A percentile compares a stretch with the other conserved stretches of the same genome.
Conservation (phyloP, 2,113 vertebrate genomes). For the Vulpes lagopus region DNA sequence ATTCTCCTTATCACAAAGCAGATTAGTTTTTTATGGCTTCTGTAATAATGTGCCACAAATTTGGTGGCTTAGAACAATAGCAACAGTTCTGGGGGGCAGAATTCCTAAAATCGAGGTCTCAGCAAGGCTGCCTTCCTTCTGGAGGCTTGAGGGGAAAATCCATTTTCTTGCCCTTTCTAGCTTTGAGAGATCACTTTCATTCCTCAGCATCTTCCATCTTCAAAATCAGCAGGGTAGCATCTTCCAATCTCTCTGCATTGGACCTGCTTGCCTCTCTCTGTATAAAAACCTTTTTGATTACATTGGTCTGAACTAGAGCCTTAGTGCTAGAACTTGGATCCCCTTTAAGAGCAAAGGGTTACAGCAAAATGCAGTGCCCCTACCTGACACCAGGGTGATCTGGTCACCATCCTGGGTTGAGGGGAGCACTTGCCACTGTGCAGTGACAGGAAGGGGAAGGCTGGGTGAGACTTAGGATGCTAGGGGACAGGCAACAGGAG, state of each 20-base stretch:
- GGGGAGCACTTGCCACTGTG: no score
- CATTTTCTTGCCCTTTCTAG: background rate
- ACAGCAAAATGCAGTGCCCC: fast-evolving
- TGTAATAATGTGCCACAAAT: background rate
- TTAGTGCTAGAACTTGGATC: no score
- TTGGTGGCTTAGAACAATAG: background rate
- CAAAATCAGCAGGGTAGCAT: background rate
- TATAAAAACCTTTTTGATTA: background rate
- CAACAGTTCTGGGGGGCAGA: background rate
- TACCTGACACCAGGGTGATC: background rate
- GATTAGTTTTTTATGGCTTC: background rate
- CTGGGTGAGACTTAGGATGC: background rate
- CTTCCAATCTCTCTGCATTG: background rate
- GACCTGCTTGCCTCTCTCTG: background rate
- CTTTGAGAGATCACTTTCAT: background rate
- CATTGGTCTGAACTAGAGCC: background rate
- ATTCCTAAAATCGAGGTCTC: background rate
- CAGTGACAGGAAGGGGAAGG: background rate
- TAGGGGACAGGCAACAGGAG: background rate
- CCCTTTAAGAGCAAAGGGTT: background rate
- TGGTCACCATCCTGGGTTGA: background rate
- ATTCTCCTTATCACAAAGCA: background rate
- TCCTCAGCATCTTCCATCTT: background rate
- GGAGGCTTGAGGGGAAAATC: background rate
- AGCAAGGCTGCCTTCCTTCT: background rate